phyloP scores from a whole-genome alignment of 2,113 vertebrate species.

The Nanger granti region DNA sequence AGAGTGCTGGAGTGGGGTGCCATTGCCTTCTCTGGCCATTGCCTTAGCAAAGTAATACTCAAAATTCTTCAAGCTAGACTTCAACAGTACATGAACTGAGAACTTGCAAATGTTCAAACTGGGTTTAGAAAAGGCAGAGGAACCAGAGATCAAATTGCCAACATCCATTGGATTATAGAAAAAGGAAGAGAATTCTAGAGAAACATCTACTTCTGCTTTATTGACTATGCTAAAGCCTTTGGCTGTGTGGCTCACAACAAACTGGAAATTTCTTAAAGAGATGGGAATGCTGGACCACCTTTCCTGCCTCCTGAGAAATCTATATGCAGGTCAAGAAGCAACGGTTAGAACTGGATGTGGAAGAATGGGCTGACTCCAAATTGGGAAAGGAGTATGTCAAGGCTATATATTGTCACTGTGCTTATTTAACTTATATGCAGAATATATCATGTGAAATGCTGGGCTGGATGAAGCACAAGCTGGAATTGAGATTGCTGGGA shows the following conservation, averaged over 20 bases:
- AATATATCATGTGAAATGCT: neutral
- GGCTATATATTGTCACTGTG: neutral
- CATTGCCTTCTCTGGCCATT: too few species aligned
- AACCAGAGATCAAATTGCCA: neutral
- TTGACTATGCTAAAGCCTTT: neutral
- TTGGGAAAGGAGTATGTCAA: neutral
- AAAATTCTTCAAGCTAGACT: neutral
- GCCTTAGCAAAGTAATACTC: neutral
- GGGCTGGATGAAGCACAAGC: neutral
- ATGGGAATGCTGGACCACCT: neutral
- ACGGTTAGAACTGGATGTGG: neutral
- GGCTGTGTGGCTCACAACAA: neutral
- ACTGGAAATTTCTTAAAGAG: neutral
- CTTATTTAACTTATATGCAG: neutral
- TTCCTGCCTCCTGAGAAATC: neutral
- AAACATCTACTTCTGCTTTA: neutral
- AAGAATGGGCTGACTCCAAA: neutral
- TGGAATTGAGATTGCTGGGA: neutral
- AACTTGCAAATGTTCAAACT: neutral
- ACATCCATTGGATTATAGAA: neutral
- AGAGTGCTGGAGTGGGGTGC: too few species aligned
- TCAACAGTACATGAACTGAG: neutral
- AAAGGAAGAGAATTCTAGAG: neutral
- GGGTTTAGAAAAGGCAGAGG: neutral
- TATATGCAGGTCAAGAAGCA: neutral